Evolutionary conservation across 2,113 vertebrate species (phyloP), one percentile per base, ranked within the genome.

Genomic region (Lipotes vexillifer): DNA sequence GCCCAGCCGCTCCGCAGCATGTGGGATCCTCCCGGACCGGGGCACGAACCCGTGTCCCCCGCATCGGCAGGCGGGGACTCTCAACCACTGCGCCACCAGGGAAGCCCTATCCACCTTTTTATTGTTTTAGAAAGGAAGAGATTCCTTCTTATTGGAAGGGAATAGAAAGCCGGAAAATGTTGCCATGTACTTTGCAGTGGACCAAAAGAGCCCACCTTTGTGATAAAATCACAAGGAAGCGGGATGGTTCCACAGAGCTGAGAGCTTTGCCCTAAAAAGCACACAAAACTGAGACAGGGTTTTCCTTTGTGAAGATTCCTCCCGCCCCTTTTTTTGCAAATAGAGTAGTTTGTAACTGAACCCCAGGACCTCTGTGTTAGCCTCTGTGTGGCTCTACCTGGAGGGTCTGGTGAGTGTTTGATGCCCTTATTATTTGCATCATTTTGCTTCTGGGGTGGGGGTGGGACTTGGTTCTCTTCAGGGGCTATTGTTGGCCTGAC

Each of bases 121-220:
- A 69, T 94, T 96, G 97, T 95, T 95, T 81, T n/a, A 15, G 65
- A 49, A 69, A 74, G 68, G 90, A 87, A 90, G 78, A 68, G 86
- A 57, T 61, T 90, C 90, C 17, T 59, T 71, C 55, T 57, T 2
- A 0, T 7, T 20, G 31, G 61, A 57, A 31, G 2, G 3, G 74
- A 49, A 21, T 9, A 31, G 95, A 46, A 11, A 18, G 12, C 49
- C 2, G 2, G 83, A 68, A 38, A 49, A 41, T 4, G 29, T 3
- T 7, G 74, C n/a, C 29, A 0, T 0, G 1, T 6, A 0, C 41
- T 72, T 69, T 12, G 0, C 5, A 1, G 65, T 15, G 41, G 66
- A 57, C 65, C 49, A 23, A 8, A 29, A 11, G 2, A 33, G 55
- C n/a, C 31, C 21, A 1, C 20, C 41, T 68, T 92, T 46, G 23